Base-by-base conservation (phyloP, 2,113 vertebrate genomes). In the Strix uralensis region DNA sequence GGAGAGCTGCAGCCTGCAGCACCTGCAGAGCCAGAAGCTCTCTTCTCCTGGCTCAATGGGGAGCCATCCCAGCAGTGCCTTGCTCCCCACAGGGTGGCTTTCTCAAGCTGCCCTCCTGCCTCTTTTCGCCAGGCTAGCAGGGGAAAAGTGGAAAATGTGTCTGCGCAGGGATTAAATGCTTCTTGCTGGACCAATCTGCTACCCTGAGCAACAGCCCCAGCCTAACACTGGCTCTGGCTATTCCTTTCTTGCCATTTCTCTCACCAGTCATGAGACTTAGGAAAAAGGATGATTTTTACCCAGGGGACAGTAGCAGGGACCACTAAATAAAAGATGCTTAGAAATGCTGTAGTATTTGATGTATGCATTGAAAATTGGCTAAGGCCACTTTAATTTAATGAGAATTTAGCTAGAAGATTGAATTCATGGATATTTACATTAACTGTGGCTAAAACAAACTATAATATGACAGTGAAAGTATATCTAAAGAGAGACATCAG, bases 401-500 rank as follows among this genome's bases (percentile, higher is more conserved):
- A 89, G 61, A 93, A 94, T 94, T 32, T 65, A 83, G 42, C 70
- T 74, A 61, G 81, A 95, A 87, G n/a, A 51, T 93, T 5, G 18
- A 91, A 86, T 77, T 88, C 44, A 26, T 54, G 86, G 42, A 46
- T 88, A 51, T 67, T 88, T 92, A 84, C 58, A 79, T 59, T 77
- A 88, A 75, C 54, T 59, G 51, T n/a, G 95, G 78, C 74, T 84
- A 61, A 86, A 93, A 38, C 44, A 81, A 95, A 65, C 66, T 75
- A 36, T 40, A 89, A 73, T 10, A 34, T 78, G 36, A 61, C 58
- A 78, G 32, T 38, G 54, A 65, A 52, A 92, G 26, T 26, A 34
- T 81, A 79, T 86, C 27, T 66, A 26, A 47, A 65, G 80, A 58
- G 42, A 86, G 30, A 81, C 23, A 30, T 81, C 21, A 61, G 6